phyloP scores from a whole-genome alignment of 2,797 vertebrate genomes.

The Pagetopsis macropterus region DNA sequence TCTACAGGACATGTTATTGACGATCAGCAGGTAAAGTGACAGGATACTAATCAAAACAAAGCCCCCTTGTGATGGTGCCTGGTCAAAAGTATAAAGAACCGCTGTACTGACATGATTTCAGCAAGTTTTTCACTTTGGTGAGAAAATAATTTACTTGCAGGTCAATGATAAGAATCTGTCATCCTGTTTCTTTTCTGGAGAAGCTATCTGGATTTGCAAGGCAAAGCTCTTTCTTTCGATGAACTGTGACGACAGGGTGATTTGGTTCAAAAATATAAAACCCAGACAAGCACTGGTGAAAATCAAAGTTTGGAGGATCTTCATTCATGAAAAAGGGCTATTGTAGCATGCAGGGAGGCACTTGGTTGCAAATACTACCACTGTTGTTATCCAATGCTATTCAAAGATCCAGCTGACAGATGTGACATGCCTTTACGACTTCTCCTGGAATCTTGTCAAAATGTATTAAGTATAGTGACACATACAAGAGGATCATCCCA shows the following conservation, averaged over 20 bases:
- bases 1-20: constrained; percentile 4
- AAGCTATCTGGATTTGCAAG: too few relatives aligned
- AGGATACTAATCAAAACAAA: not conserved
- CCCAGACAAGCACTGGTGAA: not conserved
- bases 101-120: not conserved
- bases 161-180: constrained; percentile 17
- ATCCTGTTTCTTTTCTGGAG: constrained; percentile 12
- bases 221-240: not conserved
- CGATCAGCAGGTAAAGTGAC: not conserved
- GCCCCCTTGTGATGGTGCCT: not conserved
- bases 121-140: not conserved
- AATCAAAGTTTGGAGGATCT: not conserved
- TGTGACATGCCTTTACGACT: not conserved
- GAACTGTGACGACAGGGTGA: not conserved
- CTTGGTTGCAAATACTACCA: constrained; percentile 6
- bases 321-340: not conserved
- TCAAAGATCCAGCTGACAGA: constrained; percentile 4
- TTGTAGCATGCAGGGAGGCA: not conserved
- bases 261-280: not conserved
- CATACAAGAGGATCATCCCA: not conserved
- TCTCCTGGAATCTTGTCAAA: constrained; percentile 3
- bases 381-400: constrained; percentile 1
- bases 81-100: not conserved
- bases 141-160: constrained; percentile 1
- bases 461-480: not conserved